Percentiles rank a stretch among this genome's conserved stretches.
Evolutionary conservation across 53 echinoderm and acorn worm genomes (phyloP).

Genomic region (Crossaster papposus): DNA sequence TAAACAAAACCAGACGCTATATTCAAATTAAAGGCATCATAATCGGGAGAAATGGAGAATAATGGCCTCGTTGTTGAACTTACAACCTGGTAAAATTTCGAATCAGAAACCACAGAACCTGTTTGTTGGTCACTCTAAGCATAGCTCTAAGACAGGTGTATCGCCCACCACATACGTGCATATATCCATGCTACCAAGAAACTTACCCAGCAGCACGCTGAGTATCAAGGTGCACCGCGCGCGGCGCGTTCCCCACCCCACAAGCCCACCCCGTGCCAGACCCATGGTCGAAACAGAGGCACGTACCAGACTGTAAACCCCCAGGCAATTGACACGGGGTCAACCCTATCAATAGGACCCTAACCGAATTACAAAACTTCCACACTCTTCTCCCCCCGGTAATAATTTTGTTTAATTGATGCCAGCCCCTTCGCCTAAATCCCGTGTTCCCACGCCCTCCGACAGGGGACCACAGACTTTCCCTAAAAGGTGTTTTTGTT

Average conservation of each 20-base stretch:
- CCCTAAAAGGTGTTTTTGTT: slow-evolving; percentile 42
- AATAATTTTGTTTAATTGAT: slow-evolving; percentile 48
- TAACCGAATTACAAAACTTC: background rate
- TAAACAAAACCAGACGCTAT: too few relatives aligned
- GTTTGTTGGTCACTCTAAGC: background rate
- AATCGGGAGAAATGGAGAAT: too few relatives aligned
- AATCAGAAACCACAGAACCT: background rate
- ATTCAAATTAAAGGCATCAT: too few relatives aligned
- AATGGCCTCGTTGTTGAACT: too few relatives aligned
- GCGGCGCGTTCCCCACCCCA: background rate
- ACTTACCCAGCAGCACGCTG: background rate
- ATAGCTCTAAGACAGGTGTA: background rate
- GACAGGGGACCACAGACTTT: slow-evolving; percentile 11
- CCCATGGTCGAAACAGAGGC: background rate
- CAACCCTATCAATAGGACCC: background rate
- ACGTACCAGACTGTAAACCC: slow-evolving; percentile 11
- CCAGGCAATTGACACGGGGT: slow-evolving; percentile 1
- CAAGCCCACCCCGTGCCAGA: background rate
- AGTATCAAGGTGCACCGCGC: background rate
- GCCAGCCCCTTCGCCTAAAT: slow-evolving; percentile 10
- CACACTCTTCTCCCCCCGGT: background rate
- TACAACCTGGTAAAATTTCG: background rate
- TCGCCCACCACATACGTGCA: background rate
- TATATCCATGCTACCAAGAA: too few relatives aligned
- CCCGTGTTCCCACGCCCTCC: slow-evolving; percentile 52